A percentile compares a stretch with the other conserved stretches of the same genome.
Conservation (phyloP, 2,888 invertebrate species). For the Sminthurides aquaticus region DNA sequence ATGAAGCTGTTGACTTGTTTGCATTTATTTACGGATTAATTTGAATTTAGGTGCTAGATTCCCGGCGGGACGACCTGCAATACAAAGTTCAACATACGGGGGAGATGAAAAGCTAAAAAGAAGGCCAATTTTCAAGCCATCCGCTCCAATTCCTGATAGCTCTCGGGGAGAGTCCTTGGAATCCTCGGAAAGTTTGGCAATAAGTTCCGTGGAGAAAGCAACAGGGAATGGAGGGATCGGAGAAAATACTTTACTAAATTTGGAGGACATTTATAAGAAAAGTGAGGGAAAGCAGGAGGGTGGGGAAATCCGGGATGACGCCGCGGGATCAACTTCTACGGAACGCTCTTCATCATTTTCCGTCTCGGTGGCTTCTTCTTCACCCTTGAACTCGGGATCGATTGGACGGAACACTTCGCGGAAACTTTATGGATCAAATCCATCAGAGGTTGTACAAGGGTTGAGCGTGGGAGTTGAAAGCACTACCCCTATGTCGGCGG, state of each 20-base stretch:
- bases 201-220: background rate
- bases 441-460: background rate
- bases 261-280: constrained; percentile 40
- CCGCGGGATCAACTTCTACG: constrained; percentile 27
- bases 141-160: background rate
- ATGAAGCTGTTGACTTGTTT: too few relatives aligned
- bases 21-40: too few relatives aligned
- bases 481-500: constrained; percentile 25
- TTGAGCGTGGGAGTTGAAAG: background rate
- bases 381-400: background rate
- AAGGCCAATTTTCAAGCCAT: background rate
- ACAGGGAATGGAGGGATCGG: background rate
- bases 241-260: constrained; percentile 13
- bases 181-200: constrained; percentile 4
- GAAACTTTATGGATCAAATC: background rate
- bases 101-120: background rate
- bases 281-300: constrained; percentile 33
- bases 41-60: constrained; percentile 35
- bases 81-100: constrained; percentile 25
- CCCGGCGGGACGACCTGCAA: constrained; percentile 39
- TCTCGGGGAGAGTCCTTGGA: background rate
- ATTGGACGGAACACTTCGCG: constrained; percentile 1
- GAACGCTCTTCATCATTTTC: constrained; percentile 36
- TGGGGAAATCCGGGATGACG: constrained; percentile 11
- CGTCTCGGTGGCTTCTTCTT: constrained; percentile 26